Base-by-base conservation (phyloP, 92 coral and sea anemone species). In the Parazoanthus darwini region DNA sequence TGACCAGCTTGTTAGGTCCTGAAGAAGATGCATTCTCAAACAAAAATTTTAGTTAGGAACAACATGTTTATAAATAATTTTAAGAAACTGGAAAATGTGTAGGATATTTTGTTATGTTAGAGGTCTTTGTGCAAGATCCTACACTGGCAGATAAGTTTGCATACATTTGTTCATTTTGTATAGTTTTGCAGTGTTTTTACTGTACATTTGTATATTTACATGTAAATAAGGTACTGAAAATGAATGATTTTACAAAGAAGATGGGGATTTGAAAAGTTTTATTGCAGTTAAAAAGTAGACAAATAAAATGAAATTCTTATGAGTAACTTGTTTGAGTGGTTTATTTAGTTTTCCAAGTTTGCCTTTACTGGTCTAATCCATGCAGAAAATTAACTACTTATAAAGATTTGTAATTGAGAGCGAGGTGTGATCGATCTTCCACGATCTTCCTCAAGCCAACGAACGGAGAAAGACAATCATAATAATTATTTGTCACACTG, bases 181-280 rank as follows among this genome's bases (percentile, higher is more conserved):
- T 81, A 81, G 85, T 58, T 81, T 81, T 81, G 35, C 44, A 65
- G 42, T 79, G 10, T 84, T 84, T 84, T 84, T 84, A 84, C 87
- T 84, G 87, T 84, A 84, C 79, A 70, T 39, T 72, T 82, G 86
- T 70, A 74, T 84, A 84, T 84, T 84, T 84, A 50, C 72, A 48
- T 84, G 87, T 84, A 84, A 84, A 84, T 84, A 84, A 66, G 67
- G 87, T 84, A 84, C 43, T 71, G 79, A 46, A 39, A 84, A 68
- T 84, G 16, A 84, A 84, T 44, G 87, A 71, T 72, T 84, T 84
- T 82, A n/a, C 86, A 84, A 70, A 71, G 74, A 83, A 70, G 20
- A 16, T 35, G 35, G 75, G 87, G 79, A 50, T 66, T 70, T n/a
- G 48, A 38, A 84, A 77, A 84, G 78, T 84, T 84, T 84, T 84